Evolutionary conservation across 2,113 vertebrate genomes (phyloP), one percentile per base, ranked within the genome.

Genomic region (Fregata magnificens): DNA sequence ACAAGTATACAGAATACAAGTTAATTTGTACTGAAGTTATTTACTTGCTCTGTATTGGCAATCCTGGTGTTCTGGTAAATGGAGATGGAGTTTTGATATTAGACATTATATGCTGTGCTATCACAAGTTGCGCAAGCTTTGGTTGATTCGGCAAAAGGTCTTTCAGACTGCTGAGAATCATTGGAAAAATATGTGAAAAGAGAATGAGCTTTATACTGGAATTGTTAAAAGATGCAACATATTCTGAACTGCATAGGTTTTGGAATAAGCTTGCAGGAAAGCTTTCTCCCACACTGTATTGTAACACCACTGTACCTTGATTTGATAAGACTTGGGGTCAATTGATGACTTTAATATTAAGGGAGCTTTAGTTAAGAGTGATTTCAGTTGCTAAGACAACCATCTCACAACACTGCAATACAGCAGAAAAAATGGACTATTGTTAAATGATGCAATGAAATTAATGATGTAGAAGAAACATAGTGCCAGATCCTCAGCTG

Each of bases 301-400:
- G 15, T 53, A 86, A 47, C 7, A 50, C 7, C 21, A 32, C 18
- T 36, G 38, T 67, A 67, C 6, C 79, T 71, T 28, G 8, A 49
- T 83, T 86, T 58, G 15, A 19, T 88, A 82, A 63, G 24, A 55
- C 34, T 56, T 32, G 20, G 20, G 63, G 50, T 81, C 80, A 91
- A 76, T 8, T 59, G 49, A 55, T 86, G 8, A 50, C 58, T 93
- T 89, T 76, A 82, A 42, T 69, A 32, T 79, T 90, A 84, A 52
- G 4, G 26, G 40, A 91, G 6, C 34, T 89, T 84, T 71, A 77
- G 59, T 74, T 79, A 61, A 34, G 25, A 40, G 24, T 2, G 2
- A 47, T 58, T 85, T 89, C 40, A 17, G 90, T 96, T 94, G 78
- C 92, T 87, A 76, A 72, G 95, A 67, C 91, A 96, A 91, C 81